Percentiles rank a stretch among this genome's conserved stretches.
Evolutionary conservation across 2,888 invertebrate species (phyloP).

Genomic region (Axea sp.): DNA sequence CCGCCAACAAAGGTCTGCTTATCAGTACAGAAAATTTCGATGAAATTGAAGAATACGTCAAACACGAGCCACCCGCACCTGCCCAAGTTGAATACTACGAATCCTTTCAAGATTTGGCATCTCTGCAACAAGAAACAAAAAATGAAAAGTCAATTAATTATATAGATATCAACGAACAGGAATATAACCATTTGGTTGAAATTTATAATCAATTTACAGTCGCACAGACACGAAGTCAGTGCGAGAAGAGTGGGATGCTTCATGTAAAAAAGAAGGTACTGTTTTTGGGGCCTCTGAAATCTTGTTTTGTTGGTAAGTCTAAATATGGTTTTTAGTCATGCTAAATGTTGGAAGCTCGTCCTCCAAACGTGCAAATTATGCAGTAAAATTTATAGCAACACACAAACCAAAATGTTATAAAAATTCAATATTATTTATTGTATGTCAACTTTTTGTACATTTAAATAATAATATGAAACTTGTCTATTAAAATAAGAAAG

Average conservation of each 20-base stretch:
- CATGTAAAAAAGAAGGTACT: slow-evolving; percentile 62
- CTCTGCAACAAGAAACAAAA: slow-evolving; percentile 1
- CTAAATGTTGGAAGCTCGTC: too few species aligned
- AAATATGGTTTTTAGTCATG: too few species aligned
- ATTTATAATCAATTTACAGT: slow-evolving; percentile 70
- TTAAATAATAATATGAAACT: too few species aligned
- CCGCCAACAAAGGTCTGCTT: slow-evolving; percentile 67
- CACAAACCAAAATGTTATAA: too few species aligned
- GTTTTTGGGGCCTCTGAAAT: slow-evolving; percentile 67
- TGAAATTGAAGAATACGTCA: slow-evolving; percentile 65
- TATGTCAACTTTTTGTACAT: too few species aligned
- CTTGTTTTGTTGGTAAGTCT: slow-evolving; percentile 71
- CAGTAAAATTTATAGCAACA: too few species aligned
- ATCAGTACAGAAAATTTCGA: slow-evolving; percentile 41
- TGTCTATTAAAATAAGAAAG: too few species aligned
- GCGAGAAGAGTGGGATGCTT: slow-evolving; percentile 70
- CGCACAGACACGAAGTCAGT: slow-evolving; percentile 65
- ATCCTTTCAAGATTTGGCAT: slow-evolving; percentile 64
- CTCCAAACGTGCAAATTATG: too few species aligned
- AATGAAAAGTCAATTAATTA: slow-evolving; percentile 2
- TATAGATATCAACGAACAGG: slow-evolving; percentile 15
- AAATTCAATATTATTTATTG: too few species aligned
- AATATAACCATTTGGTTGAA: slow-evolving; percentile 62
- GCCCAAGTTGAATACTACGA: slow-evolving; percentile 70
- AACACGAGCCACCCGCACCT: slow-evolving; percentile 53